phyloP scores from a whole-genome alignment of 2,797 vertebrate genomes.

The Coilia nasus region DNA sequence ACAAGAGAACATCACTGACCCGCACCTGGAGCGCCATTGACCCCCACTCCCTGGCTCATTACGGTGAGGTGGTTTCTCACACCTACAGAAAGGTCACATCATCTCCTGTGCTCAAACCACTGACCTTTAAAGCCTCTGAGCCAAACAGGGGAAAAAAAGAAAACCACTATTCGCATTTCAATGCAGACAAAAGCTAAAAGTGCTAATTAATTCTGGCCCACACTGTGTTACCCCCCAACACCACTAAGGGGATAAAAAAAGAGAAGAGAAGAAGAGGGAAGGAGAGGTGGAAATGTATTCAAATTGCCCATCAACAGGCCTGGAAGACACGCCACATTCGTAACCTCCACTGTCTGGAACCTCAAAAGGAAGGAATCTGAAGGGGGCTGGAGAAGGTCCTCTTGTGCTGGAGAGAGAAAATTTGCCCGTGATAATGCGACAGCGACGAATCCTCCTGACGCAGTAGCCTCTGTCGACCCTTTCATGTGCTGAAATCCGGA shows the following conservation, averaged over 20 bases:
- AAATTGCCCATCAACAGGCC: neutral
- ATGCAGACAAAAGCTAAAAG: conserved; percentile 41
- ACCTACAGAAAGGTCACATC: conserved; percentile 50
- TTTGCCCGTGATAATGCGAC: neutral
- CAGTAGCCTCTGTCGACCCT: neutral
- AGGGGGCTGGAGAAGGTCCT: neutral
- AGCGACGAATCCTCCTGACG: neutral
- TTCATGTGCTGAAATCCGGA: neutral
- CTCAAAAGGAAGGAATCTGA: neutral
- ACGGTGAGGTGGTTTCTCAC: conserved; percentile 39
- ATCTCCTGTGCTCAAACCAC: conserved; percentile 38
- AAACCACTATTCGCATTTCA: conserved; percentile 34
- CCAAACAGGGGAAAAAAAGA: conserved; percentile 30
- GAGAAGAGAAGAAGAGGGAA: no score
- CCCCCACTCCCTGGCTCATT: conserved; percentile 37
- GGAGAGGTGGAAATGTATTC: neutral
- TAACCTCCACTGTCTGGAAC: neutral
- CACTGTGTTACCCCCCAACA: no score
- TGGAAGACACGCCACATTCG: neutral
- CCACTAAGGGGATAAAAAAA: neutral
- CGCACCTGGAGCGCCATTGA: neutral
- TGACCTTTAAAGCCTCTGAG: conserved; percentile 52
- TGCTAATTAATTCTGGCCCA: conserved; percentile 45
- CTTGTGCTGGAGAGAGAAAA: neutral
- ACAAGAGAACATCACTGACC: neutral